Percentiles rank a stretch among this genome's conserved stretches.
These are phyloP conservation scores for Eumeta japonica DNA, from an alignment of 1,140 invertebrate species.

Conservation along the genomic window DNA sequence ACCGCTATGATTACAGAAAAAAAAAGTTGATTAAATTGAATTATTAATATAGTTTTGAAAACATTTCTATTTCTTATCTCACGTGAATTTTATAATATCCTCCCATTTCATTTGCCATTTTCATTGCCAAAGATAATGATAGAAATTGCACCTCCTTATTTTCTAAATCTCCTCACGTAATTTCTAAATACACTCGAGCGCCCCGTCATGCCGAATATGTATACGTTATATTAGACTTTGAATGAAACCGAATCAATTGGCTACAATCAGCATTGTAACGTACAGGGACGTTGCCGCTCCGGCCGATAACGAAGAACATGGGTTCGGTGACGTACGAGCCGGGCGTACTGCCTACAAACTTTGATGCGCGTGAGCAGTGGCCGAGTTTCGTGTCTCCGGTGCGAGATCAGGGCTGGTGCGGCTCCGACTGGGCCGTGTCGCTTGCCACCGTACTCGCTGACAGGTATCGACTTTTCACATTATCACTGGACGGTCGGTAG, in stretches of 20 bases:
- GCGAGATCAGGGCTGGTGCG: conserved; percentile 90
- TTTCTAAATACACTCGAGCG: too few relatives aligned
- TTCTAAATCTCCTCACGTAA: too few relatives aligned
- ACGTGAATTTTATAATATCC: too few relatives aligned
- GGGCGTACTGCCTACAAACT: conserved; percentile 61
- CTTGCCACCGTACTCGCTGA: conserved; percentile 79
- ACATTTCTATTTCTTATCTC: too few relatives aligned
- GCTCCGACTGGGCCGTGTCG: conserved; percentile 89
- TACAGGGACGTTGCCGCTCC: conserved; percentile 62
- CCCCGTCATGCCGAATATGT: too few relatives aligned
- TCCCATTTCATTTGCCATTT: too few relatives aligned
- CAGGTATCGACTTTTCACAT: too few relatives aligned
- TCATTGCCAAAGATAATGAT: conserved; percentile 2
- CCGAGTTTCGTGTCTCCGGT: conserved; percentile 68
- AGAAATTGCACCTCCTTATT: conserved; percentile 3
- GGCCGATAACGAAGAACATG: conserved; percentile 67
- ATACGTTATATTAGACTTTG: background rate
- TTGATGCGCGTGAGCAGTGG: conserved; percentile 79
- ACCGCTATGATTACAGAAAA: conserved; percentile 3
- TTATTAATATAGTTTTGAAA: too few relatives aligned
- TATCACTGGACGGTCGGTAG: too few relatives aligned
- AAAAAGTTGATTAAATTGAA: too few relatives aligned
- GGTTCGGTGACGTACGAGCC: conserved; percentile 65
- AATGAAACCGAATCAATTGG: background rate
- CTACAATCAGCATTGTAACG: too few relatives aligned